Conservation (phyloP, 2,797 vertebrate species). For the Hippoglossus hippoglossus region DNA sequence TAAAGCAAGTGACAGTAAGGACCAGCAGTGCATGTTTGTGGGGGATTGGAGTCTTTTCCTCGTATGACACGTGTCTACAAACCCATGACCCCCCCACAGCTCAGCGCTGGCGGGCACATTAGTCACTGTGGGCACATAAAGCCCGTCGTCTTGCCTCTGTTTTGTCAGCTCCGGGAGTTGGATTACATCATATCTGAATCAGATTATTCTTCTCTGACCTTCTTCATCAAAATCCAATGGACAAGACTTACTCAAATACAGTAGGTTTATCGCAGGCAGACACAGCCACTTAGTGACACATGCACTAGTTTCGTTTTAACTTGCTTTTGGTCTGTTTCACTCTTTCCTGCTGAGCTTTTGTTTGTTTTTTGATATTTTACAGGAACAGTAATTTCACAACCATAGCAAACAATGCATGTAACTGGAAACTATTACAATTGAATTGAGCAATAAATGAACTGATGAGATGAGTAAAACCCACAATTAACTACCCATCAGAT, state of each 20-base stretch:
- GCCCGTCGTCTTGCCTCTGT: conserved; percentile 36
- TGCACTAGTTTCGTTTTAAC: background rate
- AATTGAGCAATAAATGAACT: too few species aligned
- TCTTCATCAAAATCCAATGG: conserved; percentile 37
- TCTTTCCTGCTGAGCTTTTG: too few species aligned
- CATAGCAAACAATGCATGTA: too few species aligned
- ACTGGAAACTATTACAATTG: too few species aligned
- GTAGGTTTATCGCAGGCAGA: conserved; percentile 2
- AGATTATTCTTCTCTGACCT: conserved; percentile 64
- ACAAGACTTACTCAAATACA: conserved; percentile 10
- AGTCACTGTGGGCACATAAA: conserved; percentile 61
- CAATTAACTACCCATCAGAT: too few species aligned
- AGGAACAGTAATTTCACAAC: background rate
- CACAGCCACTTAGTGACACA: background rate
- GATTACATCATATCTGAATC: conserved; percentile 74
- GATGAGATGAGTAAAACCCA: too few species aligned
- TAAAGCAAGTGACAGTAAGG: conserved; percentile 29
- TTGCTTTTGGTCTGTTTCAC: conserved; percentile 6
- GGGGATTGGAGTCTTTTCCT: conserved; percentile 46
- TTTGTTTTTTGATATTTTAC: background rate
- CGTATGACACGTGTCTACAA: conserved; percentile 56
- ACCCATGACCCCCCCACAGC: conserved; percentile 46
- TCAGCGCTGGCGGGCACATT: conserved; percentile 50
- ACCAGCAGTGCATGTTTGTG: conserved; percentile 41
- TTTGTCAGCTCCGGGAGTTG: conserved; percentile 61